These are phyloP conservation scores for Agrypnia vestita DNA, from an alignment of 1,140 invertebrate genomes.

Conservation along the genomic window DNA sequence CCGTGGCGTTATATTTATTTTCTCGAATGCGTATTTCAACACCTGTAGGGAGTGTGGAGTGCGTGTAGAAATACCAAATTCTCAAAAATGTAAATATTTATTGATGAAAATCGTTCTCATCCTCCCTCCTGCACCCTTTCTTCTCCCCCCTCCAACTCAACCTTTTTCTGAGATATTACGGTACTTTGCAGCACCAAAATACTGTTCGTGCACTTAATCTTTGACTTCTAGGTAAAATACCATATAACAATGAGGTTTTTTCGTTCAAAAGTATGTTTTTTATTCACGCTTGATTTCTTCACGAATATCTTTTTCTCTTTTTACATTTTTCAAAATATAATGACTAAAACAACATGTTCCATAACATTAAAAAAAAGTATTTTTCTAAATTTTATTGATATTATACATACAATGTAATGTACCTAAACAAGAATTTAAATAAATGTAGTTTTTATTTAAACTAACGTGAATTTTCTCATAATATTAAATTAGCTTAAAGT, in stretches of 20 bases:
- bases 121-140: constrained; percentile 3
- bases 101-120: constrained; percentile 44
- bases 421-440: too few species aligned
- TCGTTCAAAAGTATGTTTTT: neutral
- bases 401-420: too few species aligned
- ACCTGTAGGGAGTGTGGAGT: neutral
- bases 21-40: constrained; percentile 14
- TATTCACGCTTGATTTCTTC: constrained; percentile 32
- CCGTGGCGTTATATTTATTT: neutral
- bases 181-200: constrained; percentile 21
- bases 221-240: constrained; percentile 26
- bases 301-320: neutral
- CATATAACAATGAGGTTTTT: constrained; percentile 29
- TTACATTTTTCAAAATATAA: neutral
- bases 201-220: constrained; percentile 35
- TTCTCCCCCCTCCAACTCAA: neutral
- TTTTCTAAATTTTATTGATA: too few species aligned
- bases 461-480: too few species aligned
- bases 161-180: constrained; percentile 30
- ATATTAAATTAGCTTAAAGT: too few species aligned
- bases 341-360: neutral
- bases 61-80: constrained; percentile 20
- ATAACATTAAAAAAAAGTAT: too few species aligned
- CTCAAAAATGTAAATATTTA: constrained; percentile 44
- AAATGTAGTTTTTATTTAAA: too few species aligned